Base-by-base conservation (phyloP, 2,113 vertebrate species). In the Aramus guarauna region DNA sequence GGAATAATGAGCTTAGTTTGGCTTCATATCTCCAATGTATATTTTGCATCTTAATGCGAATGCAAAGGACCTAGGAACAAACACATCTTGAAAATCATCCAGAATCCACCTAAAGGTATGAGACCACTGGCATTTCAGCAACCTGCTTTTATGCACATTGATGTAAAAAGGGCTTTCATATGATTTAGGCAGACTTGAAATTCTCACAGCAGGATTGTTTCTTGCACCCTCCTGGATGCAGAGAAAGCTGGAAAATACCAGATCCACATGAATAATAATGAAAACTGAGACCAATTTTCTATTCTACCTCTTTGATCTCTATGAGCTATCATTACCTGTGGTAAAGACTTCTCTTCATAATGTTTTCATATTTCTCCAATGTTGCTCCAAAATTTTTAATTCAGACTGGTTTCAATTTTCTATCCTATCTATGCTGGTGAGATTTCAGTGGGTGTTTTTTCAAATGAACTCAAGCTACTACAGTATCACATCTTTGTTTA, bases 261-360 rank as follows among this genome's bases (percentile, higher is more conserved):
- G 22, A 52, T 5, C 17, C 11, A 78, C 6, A 36, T 11, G 4
- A 62, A 67, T 67, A 63, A 45, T 30, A 92, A 52, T 48, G 18
- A 72, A 74, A 75, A 74, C 4, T 21, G 67, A 90, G 30, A 64
- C 27, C 12, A 76, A 64, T 26, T 47, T 34, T 59, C 26, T 60
- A 5, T 68, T 85, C 8, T 39, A 21, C 8, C 17, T 75, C 2
- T 41, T 18, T 78, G 16, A 83, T 27, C 29, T 59, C 15, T 59
- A 59, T 59, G 8, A 41, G 5, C 9, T 39, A 30, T 53, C 0
- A 1, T 52, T 63, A 24, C 39, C 8, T 55, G 4, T 20, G 5
- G 29, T 66, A 90, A 77, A 92, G 41, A n/a, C 1, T 41, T 37
- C 3, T 77, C 34, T 45, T 34, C 41, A 63, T 43, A 82, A 60